Evolutionary conservation across 2,113 vertebrate species (phyloP).

Genomic region (Columba livia): DNA sequence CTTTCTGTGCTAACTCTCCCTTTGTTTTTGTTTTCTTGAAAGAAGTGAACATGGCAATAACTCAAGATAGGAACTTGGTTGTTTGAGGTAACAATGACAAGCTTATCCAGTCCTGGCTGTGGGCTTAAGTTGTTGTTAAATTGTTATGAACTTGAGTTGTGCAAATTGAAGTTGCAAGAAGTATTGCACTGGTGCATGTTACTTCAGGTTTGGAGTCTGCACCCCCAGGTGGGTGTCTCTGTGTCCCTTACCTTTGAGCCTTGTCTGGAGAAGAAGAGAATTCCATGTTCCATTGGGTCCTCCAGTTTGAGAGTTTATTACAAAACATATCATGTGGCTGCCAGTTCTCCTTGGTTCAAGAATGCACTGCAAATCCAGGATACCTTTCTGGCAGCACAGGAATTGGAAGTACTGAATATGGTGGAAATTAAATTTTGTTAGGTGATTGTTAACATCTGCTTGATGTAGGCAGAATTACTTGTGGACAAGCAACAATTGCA

Average conservation of each 20-base stretch:
- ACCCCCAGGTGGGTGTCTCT: background rate
- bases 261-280: background rate
- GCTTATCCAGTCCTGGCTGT: background rate
- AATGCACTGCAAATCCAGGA: accelerated
- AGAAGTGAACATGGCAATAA: background rate
- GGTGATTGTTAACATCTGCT: accelerated
- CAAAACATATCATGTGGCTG: accelerated
- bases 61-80: background rate
- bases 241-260: background rate
- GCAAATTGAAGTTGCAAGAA: background rate
- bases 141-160: background rate
- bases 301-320: background rate
- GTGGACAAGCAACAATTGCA: background rate
- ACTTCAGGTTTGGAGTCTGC: background rate
- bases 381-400: background rate
- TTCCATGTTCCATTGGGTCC: accelerated
- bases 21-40: background rate
- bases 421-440: accelerated
- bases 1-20: background rate
- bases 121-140: background rate
- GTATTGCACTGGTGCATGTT: accelerated
- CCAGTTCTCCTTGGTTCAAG: background rate
- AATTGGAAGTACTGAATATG: accelerated
- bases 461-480: background rate
- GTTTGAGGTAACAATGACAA: background rate